A percentile compares a stretch with the other conserved stretches of the same genome.
Conservation (phyloP, 1,140 invertebrate genomes). For the Dendroctonus valens region DNA sequence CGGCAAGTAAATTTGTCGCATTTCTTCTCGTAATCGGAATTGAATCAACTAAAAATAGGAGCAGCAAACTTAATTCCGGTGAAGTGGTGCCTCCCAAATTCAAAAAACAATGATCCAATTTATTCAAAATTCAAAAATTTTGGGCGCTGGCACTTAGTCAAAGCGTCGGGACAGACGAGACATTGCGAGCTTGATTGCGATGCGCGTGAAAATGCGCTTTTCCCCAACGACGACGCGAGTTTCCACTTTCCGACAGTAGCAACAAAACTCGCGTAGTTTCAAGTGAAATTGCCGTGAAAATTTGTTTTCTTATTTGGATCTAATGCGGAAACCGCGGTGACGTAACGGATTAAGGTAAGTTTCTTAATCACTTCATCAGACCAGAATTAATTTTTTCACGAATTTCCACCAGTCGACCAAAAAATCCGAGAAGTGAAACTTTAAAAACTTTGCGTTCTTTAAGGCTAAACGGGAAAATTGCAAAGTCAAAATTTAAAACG, state of each 20-base stretch:
- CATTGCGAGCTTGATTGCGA: slow-evolving; percentile 22
- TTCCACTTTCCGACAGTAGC: slow-evolving; percentile 42
- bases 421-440: too few relatives aligned
- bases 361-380: neutral
- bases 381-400: too few relatives aligned
- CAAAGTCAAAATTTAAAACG: too few relatives aligned
- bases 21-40: neutral
- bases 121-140: slow-evolving; percentile 32
- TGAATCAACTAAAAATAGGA: slow-evolving; percentile 4
- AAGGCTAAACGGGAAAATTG: neutral
- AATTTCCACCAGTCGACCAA: too few relatives aligned
- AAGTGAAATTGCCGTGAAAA: slow-evolving; percentile 24
- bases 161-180: slow-evolving; percentile 25
- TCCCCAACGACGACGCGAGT: slow-evolving; percentile 33
- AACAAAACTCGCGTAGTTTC: slow-evolving; percentile 34
- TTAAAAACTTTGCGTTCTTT: neutral
- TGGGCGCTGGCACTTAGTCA: slow-evolving; percentile 34
- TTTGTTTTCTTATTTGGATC: slow-evolving; percentile 34
- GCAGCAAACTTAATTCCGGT: neutral
- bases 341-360: slow-evolving; percentile 36
- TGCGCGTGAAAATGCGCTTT: slow-evolving; percentile 32
- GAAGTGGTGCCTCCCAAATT: slow-evolving; percentile 8
- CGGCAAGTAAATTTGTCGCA: too few relatives aligned
- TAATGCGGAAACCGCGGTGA: slow-evolving; percentile 41
- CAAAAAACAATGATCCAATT: slow-evolving; percentile 19